Base-by-base conservation (phyloP, 2,113 vertebrate species). In the Cephalopterus ornatus region DNA sequence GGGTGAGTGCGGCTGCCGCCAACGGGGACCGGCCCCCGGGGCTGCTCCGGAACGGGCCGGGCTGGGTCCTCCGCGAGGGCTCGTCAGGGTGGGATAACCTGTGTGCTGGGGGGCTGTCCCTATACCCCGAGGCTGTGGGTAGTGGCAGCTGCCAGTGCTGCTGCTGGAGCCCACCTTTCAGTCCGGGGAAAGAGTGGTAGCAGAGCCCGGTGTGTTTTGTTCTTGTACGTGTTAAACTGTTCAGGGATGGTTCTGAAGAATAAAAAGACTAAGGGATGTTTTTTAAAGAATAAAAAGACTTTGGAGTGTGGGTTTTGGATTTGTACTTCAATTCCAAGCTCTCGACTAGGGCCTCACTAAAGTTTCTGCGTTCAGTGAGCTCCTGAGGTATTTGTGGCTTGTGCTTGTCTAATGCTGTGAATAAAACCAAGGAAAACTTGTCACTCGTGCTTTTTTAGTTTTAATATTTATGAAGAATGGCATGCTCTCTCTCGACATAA, bases 1-100 rank as follows among this genome's bases (percentile, higher is more conserved):
- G 86, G 99, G 99, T 99, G 68, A 98, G 98, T 33, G 32, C 23
- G 50, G 50, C 50, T 27, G 50, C 49, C 49, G 53, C 19, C 11
- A 33, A 12, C 19, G 53, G 30, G 53, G 30, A 33, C 11, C 53
- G 32, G 7, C 19, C 32, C 11, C 19, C 32, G 18, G 19, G 13
- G 8, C 30, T 17, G 49, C 22, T 6, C 33, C 14, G 5, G 20
- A 0, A 0, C 24, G 20, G 50, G 9, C 24, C 2, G 28, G n/a
- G 37, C 30, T 13, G 49, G 26, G 19, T 12, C 19, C 22, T 7
- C 33, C 14, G 4, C 14, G 0, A 0, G 44, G 27, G 0, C 20
- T 3, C 4, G 3, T 7, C 12, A 5, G n/a, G 70, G 23, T 1
- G 4, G 47, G 37, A 4, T 2, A 2, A 14, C 9, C 33, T 8